Conservation (phyloP, 2,113 vertebrate species). For the Microcebus griseorufus region DNA sequence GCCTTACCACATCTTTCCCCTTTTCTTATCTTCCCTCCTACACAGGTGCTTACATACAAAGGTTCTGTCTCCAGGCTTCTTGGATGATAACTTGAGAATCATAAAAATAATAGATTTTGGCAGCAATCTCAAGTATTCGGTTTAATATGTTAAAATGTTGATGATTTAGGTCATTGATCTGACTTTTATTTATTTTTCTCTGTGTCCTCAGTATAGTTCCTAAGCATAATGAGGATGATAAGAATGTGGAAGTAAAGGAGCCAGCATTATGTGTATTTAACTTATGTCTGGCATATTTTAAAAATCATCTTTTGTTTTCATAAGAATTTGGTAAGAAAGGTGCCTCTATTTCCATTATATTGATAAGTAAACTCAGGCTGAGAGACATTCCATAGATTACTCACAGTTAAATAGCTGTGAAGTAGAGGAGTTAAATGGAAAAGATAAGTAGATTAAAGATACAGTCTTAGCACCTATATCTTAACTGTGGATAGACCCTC, state of each 20-base stretch:
- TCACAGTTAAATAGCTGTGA: background rate
- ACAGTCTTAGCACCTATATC: background rate
- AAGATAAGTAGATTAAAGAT: background rate
- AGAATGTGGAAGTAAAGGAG: background rate
- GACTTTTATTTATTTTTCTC: background rate
- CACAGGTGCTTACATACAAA: background rate
- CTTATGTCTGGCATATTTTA: background rate
- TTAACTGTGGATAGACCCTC: background rate
- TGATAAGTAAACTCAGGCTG: background rate
- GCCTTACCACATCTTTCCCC: background rate
- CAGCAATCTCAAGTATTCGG: background rate
- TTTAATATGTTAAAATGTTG: background rate
- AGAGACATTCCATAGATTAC: background rate
- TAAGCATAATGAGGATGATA: background rate
- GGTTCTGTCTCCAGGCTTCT: background rate
- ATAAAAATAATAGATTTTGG: background rate
- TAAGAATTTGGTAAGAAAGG: background rate
- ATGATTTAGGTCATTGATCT: background rate
- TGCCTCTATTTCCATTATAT: background rate
- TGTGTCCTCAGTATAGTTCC: background rate
- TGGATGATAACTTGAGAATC: background rate
- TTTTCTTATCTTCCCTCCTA: background rate
- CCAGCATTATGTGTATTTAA: background rate
- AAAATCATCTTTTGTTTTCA: background rate
- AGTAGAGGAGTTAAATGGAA: background rate